Conservation (phyloP, 1,140 invertebrate species). For the Carposina sasakii region DNA sequence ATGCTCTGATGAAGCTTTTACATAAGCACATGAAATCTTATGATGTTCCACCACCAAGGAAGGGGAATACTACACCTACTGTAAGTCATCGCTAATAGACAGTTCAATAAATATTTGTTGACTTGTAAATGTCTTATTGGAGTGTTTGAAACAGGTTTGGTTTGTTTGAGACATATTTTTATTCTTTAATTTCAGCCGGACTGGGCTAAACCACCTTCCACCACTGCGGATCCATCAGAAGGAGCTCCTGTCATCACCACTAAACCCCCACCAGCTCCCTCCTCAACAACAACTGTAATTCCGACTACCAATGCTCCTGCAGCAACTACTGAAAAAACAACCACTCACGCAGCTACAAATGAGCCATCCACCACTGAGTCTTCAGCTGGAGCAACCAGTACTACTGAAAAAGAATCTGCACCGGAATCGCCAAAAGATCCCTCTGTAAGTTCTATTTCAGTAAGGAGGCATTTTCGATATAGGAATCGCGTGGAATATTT, state of each 20-base stretch:
- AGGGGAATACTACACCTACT: constrained; percentile 78
- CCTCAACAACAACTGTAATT: constrained; percentile 54
- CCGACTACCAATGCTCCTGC: too few species aligned
- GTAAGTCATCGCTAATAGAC: too few species aligned
- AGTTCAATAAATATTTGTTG: too few species aligned
- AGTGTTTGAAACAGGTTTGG: too few species aligned
- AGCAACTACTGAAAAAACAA: constrained; percentile 33
- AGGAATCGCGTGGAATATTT: not conserved
- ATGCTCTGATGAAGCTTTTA: constrained; percentile 81
- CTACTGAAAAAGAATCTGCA: constrained; percentile 4
- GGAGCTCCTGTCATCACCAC: constrained; percentile 43
- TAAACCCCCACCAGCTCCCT: too few species aligned
- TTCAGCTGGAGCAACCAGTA: constrained; percentile 21
- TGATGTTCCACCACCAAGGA: constrained; percentile 78
- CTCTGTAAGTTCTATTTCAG: too few species aligned
- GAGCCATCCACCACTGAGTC: constrained; percentile 27
- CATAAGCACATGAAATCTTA: constrained; percentile 84
- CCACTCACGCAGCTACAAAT: constrained; percentile 28
- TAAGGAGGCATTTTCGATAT: too few species aligned
- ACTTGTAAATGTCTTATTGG: too few species aligned
- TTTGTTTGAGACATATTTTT: too few species aligned
- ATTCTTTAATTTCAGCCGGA: constrained; percentile 74
- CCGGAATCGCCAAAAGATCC: not conserved
- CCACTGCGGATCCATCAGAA: constrained; percentile 61
- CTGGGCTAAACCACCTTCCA: constrained; percentile 80